phyloP scores from a whole-genome alignment of 1,140 invertebrate genomes.

The Akabosia matsudoensis region DNA sequence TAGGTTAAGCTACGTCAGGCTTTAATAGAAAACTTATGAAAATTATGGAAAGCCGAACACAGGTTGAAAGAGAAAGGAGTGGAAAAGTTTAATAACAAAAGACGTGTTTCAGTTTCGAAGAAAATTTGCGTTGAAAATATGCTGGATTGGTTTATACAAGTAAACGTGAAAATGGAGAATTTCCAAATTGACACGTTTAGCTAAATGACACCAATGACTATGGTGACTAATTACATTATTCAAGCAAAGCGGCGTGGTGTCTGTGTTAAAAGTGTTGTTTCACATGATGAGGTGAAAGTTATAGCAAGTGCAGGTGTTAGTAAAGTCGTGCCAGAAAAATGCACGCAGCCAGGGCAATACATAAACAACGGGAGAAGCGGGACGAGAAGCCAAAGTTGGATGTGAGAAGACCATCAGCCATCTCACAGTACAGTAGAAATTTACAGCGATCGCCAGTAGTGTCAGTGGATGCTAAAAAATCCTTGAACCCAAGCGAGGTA shows the following conservation, averaged over 20 bases:
- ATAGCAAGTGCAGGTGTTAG: neutral
- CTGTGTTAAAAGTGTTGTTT: neutral
- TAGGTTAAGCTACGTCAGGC: no score
- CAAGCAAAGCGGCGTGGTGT: neutral
- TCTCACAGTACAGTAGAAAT: neutral
- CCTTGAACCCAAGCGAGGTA: no score
- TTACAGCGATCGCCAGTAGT: neutral
- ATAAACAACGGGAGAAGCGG: slow-evolving; percentile 18
- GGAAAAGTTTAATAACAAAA: no score
- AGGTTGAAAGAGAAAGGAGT: no score
- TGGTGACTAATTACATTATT: neutral
- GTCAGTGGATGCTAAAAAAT: neutral
- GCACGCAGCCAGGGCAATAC: slow-evolving; percentile 29
- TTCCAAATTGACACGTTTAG: neutral
- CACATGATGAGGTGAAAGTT: neutral
- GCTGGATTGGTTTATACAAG: neutral
- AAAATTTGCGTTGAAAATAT: neutral
- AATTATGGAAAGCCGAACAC: no score
- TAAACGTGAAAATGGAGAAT: neutral
- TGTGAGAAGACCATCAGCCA: neutral
- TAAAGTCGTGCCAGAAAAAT: neutral
- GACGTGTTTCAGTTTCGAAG: no score
- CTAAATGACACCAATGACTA: neutral
- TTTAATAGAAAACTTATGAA: no score
- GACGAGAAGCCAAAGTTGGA: slow-evolving; percentile 1